These are phyloP conservation scores for Phortica magna DNA, from an alignment of 2,888 invertebrate genomes.

Conservation along the genomic window DNA sequence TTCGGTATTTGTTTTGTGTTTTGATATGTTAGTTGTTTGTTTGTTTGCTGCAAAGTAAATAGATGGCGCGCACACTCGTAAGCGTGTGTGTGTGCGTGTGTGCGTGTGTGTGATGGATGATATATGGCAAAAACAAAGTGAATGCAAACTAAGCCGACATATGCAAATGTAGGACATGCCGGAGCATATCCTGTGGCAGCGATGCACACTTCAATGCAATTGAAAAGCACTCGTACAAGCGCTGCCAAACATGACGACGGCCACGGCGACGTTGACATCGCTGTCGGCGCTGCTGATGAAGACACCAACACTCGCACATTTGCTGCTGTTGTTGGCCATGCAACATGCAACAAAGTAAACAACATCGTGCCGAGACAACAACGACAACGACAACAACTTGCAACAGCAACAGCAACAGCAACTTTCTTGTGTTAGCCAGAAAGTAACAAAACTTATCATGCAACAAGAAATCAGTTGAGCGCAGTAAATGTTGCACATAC, in stretches of 20 bases:
- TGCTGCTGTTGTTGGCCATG: not conserved
- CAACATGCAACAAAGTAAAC: conserved; percentile 17
- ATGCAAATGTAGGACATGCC: conserved; percentile 34
- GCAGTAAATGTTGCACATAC: conserved; percentile 15
- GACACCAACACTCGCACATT: not conserved
- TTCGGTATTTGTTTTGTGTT: no score
- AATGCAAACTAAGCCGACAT: conserved; percentile 28
- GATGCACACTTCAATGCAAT: conserved; percentile 21
- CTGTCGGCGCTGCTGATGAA: not conserved
- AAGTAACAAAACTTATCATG: no score
- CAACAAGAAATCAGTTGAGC: not conserved
- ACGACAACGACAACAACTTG: not conserved
- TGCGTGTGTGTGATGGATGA: not conserved
- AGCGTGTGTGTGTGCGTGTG: not conserved
- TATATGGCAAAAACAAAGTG: not conserved
- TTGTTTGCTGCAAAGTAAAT: not conserved
- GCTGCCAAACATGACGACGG: not conserved
- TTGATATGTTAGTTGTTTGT: not conserved
- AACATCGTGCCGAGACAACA: not conserved
- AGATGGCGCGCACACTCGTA: not conserved
- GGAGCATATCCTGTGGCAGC: conserved; percentile 27
- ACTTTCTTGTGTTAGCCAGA: not conserved
- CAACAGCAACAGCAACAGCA: not conserved
- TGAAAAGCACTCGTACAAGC: conserved; percentile 22
- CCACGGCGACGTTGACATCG: not conserved